Conservation (phyloP, 2,113 vertebrate species). For the Phrynosoma blainvillii region DNA sequence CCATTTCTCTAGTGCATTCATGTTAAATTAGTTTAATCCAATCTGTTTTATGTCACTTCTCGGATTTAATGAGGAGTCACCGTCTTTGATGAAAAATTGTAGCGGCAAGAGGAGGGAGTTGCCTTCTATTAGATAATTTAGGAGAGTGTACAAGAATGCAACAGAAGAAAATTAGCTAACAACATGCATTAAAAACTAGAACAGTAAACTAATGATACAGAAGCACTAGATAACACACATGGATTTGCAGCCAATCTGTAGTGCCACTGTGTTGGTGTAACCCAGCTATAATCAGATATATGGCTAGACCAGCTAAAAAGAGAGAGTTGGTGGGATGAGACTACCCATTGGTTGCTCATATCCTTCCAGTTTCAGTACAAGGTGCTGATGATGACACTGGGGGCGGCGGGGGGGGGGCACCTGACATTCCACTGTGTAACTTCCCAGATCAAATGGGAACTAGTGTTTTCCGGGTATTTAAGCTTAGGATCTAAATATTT, state of each 20-base stretch:
- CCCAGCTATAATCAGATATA: neutral
- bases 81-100: slow-evolving; percentile 26
- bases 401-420: no score
- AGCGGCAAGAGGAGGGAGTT: slow-evolving; percentile 43
- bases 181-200: neutral
- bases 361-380: no score
- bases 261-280: no score
- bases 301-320: no score
- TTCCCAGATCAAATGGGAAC: no score
- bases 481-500: no score
- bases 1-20: slow-evolving; percentile 40
- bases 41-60: slow-evolving; percentile 46
- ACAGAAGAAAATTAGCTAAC: neutral
- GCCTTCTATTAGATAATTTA: slow-evolving; percentile 27
- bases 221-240: neutral
- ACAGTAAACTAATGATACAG: neutral
- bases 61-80: slow-evolving; percentile 35
- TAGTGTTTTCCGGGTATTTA: no score
- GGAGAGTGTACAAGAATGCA: neutral
- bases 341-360: no score
- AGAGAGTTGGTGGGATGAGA: no score
- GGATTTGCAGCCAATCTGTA: neutral
- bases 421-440: no score
- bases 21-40: slow-evolving; percentile 44
- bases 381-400: no score